These are phyloP conservation scores for Thymelicus acteon DNA, from an alignment of 2,888 invertebrate species.

Conservation along the genomic window DNA sequence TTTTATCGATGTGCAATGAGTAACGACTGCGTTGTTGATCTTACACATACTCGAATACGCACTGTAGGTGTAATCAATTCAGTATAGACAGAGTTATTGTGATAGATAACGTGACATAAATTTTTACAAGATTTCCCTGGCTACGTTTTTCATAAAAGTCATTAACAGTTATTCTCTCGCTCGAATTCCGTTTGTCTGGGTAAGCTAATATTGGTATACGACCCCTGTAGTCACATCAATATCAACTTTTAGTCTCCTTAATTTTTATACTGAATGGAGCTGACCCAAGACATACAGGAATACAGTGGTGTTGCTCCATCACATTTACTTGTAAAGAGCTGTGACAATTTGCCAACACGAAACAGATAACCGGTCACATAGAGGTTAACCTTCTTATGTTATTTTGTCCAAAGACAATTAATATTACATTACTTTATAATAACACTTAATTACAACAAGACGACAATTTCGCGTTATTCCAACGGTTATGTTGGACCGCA, in stretches of 20 bases:
- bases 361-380: constrained; percentile 50
- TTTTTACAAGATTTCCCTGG: constrained; percentile 15
- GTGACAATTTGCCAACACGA: constrained; percentile 63
- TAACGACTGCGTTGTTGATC: too few relatives aligned
- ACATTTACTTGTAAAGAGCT: constrained; percentile 37
- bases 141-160: constrained; percentile 19
- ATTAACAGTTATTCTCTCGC: constrained; percentile 49
- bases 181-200: constrained; percentile 43
- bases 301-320: constrained; percentile 18
- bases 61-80: neutral
- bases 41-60: neutral
- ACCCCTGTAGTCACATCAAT: neutral
- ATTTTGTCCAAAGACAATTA: constrained; percentile 10
- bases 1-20: too few relatives aligned
- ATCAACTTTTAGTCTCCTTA: neutral
- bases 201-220: constrained; percentile 5
- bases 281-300: constrained; percentile 33
- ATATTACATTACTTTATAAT: constrained; percentile 42
- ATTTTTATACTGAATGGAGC: constrained; percentile 3
- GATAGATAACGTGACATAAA: constrained; percentile 5
- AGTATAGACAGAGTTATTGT: constrained; percentile 9
- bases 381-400: constrained; percentile 28
- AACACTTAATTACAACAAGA: constrained; percentile 50
- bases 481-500: neutral
- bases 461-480: constrained; percentile 16